A percentile compares a stretch with the other conserved stretches of the same genome.
These are phyloP conservation scores for Vanessa tameamea DNA, from an alignment of 1,140 invertebrate species.

Conservation along the genomic window DNA sequence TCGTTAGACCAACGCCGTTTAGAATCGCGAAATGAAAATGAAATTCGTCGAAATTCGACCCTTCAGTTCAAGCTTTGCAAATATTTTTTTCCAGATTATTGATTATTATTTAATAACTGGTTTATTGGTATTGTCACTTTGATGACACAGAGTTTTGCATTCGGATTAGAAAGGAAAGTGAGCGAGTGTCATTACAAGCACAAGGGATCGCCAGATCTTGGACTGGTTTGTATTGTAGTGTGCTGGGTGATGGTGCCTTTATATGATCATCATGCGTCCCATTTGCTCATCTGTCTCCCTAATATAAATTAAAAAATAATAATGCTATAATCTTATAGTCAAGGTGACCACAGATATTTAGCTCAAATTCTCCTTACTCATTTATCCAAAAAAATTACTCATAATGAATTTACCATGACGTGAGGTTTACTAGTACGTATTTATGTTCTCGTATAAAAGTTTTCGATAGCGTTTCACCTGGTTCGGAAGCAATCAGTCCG, in stretches of 20 bases:
- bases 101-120: background rate
- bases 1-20: slow-evolving; percentile 10
- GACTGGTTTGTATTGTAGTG: no score
- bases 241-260: no score
- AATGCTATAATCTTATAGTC: no score
- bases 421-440: background rate
- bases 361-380: no score
- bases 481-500: slow-evolving; percentile 10
- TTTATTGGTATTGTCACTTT: background rate
- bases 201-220: no score
- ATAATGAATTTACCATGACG: background rate
- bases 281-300: no score
- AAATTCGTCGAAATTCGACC: background rate
- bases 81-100: slow-evolving; percentile 16
- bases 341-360: no score
- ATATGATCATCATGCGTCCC: no score
- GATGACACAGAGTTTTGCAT: background rate
- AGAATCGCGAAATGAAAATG: slow-evolving; percentile 22
- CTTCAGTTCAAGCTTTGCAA: slow-evolving; percentile 4
- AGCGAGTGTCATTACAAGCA: no score
- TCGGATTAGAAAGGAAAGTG: no score
- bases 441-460: background rate
- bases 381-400: background rate
- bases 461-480: background rate
- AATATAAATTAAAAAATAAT: no score